Conservation (phyloP, 2,888 invertebrate species). For the Acanthosepion pharaonis region DNA sequence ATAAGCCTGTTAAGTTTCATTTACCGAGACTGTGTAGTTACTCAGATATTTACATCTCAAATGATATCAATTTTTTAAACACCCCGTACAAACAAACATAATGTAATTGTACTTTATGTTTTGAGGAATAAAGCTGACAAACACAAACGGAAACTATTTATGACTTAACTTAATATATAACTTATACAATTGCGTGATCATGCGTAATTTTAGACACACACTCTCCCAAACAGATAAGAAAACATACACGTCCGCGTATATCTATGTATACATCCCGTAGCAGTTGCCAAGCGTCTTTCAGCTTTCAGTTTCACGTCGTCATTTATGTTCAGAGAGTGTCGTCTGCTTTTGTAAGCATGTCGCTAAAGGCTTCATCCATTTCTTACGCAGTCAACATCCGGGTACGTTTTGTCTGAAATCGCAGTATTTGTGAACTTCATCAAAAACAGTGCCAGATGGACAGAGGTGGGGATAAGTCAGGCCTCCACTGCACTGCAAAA, state of each 20-base stretch:
- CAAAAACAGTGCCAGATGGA: not conserved
- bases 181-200: no score
- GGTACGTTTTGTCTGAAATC: not conserved
- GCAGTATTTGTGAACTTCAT: slow-evolving; percentile 24
- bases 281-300: not conserved
- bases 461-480: not conserved
- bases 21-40: not conserved
- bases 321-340: not conserved
- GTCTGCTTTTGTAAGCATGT: not conserved
- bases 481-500: not conserved
- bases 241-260: not conserved
- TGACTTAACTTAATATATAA: not conserved
- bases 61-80: no score
- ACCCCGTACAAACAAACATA: no score
- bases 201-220: not conserved
- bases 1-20: not conserved
- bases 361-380: not conserved
- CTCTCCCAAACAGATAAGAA: not conserved
- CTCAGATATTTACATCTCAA: no score
- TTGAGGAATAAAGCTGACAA: no score
- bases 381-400: not conserved
- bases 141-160: no score
- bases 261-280: no score
- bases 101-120: no score
- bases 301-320: not conserved